phyloP scores from a whole-genome alignment of 2,113 vertebrate species.

The Ammodytes dubius region DNA sequence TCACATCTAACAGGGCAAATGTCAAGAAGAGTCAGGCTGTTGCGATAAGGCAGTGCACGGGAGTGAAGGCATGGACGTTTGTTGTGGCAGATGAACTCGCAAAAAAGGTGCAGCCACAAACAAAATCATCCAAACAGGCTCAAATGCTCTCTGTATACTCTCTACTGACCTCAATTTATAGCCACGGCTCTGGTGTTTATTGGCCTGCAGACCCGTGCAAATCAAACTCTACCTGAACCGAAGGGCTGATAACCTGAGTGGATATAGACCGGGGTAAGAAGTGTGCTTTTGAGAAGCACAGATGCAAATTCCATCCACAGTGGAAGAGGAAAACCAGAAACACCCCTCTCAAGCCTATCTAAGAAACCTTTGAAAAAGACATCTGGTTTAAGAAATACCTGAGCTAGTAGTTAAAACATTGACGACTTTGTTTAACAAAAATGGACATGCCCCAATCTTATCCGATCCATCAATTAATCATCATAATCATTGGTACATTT shows the following conservation, averaged over 20 bases:
- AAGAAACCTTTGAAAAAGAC: not conserved
- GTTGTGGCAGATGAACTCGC: slow-evolving; percentile 18
- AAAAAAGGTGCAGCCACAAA: slow-evolving; percentile 6
- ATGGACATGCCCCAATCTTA: too few species aligned
- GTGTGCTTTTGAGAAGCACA: slow-evolving; percentile 25
- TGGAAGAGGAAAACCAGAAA: slow-evolving; percentile 6
- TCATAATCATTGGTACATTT: too few species aligned
- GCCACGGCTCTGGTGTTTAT: slow-evolving; percentile 46
- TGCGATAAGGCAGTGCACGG: slow-evolving; percentile 1
- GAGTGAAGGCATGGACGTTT: slow-evolving; percentile 3
- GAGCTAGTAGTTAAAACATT: not conserved
- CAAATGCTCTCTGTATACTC: not conserved
- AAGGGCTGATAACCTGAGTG: slow-evolving; percentile 39
- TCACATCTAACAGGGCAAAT: slow-evolving; percentile 59
- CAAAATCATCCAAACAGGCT: not conserved
- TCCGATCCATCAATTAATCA: not conserved
- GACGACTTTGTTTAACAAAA: not conserved
- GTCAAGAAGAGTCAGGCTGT: slow-evolving; percentile 33
- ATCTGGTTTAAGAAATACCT: not conserved
- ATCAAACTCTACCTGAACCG: slow-evolving; percentile 46
- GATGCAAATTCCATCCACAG: slow-evolving; percentile 36
- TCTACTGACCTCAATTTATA: slow-evolving; percentile 59
- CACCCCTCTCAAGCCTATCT: not conserved
- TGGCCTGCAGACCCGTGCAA: slow-evolving; percentile 43
- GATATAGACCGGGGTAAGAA: slow-evolving; percentile 39